Evolutionary conservation across 2,113 vertebrate genomes (phyloP), one percentile per base, ranked within the genome.

Genomic region (Coryphaenoides rupestris): DNA sequence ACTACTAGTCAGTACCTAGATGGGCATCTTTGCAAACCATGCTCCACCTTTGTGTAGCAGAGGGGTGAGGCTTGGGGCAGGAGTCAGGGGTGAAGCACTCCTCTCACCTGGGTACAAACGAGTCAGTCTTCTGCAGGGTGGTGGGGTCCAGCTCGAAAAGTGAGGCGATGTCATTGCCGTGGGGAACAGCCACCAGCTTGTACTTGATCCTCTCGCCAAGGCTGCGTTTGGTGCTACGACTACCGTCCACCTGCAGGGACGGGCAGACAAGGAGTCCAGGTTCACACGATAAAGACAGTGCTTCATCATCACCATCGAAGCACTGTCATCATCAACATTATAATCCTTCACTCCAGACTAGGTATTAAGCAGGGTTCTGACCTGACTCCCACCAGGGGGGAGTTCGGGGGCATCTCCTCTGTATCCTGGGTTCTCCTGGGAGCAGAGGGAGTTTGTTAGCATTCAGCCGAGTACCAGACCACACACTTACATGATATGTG

Each of bases 141-240:
- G 97, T 99, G 0, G 97, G 96, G 85, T 98, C 97, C 73, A 98
- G 89, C 84, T 99, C 97, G 2, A 98, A 99, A 58, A 99, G 91
- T 0, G 96, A 98, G 59, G 97, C 95, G 0, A 98, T 98, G 85
- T 99, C 97, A 0, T 90, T 98, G 28, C 96, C 96, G 0, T 98
- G 95, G 55, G 95, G 89, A 58, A 98, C 93, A 0, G 95, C 94
- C 19, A 94, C 94, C 68, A 99, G 82, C 64, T 95, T 92, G 81
- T 95, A 98, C 75, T 96, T 98, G 82, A 98, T 94, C 82, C 94
- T 91, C 85, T 98, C 95, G 0, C 96, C 94, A 0, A 90, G 91
- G n/a, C 92, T 94, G 60, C 93, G 91, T 79, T 95, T 95, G 77
- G 87, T 93, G 69, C 60, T 74, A 0, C 92, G 93, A 56, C 84